A percentile compares a stretch with the other conserved stretches of the same genome.
These are phyloP conservation scores for Drosophila borealis DNA, from an alignment of 2,888 invertebrate genomes.

Conservation along the genomic window DNA sequence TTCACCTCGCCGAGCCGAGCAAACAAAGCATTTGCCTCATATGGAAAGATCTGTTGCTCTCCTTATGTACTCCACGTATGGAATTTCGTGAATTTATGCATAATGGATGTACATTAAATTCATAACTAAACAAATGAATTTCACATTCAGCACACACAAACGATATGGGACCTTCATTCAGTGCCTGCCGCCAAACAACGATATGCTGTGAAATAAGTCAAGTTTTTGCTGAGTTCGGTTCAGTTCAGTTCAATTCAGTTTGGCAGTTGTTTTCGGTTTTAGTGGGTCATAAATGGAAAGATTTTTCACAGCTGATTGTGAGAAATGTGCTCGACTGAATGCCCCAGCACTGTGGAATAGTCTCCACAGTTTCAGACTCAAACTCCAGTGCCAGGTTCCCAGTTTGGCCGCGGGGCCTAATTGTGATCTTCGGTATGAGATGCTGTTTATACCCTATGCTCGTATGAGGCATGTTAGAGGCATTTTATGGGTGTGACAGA, in stretches of 20 bases:
- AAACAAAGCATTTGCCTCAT: constrained; percentile 71
- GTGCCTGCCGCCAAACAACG: constrained; percentile 8
- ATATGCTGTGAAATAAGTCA: constrained; percentile 51
- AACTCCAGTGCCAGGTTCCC: constrained; percentile 5
- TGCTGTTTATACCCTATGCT: constrained; percentile 25
- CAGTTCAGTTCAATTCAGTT: constrained; percentile 28
- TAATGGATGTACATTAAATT: constrained; percentile 77
- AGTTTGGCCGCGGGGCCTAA: constrained; percentile 22
- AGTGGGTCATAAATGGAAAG: constrained; percentile 80
- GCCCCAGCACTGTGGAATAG: constrained; percentile 56
- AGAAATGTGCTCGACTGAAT: constrained; percentile 71
- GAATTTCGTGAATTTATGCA: constrained; percentile 82
- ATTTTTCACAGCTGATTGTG: constrained; percentile 82
- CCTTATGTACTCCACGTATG: constrained; percentile 25
- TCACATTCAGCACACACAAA: constrained; percentile 20
- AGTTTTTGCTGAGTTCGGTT: constrained; percentile 29
- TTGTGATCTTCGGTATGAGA: constrained; percentile 36
- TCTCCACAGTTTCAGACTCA: constrained; percentile 4
- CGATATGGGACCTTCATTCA: constrained; percentile 14
- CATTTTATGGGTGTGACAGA: neutral
- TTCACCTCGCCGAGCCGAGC: constrained; percentile 53
- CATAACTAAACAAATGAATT: constrained; percentile 61
- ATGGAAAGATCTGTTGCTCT: constrained; percentile 29
- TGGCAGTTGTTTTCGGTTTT: constrained; percentile 53
- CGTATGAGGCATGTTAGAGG: neutral